These are phyloP conservation scores for Anisognathus igniventris DNA, from an alignment of 2,797 vertebrate species.

Conservation along the genomic window DNA sequence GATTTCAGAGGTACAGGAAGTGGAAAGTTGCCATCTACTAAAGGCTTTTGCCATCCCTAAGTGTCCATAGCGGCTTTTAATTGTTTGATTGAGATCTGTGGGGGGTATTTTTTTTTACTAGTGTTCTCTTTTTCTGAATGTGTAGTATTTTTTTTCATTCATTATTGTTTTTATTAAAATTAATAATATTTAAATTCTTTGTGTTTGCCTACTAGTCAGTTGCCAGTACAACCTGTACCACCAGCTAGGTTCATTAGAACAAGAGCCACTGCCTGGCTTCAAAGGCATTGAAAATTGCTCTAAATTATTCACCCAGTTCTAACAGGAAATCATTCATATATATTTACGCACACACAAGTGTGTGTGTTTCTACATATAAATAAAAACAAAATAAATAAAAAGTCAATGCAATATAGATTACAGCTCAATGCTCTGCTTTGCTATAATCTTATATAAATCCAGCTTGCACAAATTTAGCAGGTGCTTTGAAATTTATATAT, in stretches of 20 bases:
- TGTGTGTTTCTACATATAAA: constrained; percentile 16
- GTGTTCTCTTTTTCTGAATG: not conserved
- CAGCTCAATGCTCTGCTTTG: not conserved
- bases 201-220: not conserved
- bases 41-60: not conserved
- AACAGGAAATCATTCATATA: constrained; percentile 33
- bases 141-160: not conserved
- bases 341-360: not conserved
- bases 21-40: not conserved
- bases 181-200: not conserved
- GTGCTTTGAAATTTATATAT: constrained; percentile 27
- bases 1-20: not conserved
- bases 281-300: not conserved
- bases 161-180: not conserved
- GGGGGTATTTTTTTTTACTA: not conserved
- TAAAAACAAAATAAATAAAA: constrained; percentile 20
- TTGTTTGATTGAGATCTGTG: not conserved
- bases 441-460: constrained; percentile 1
- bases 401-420: constrained; percentile 12
- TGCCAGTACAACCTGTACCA: not conserved
- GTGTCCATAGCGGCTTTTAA: not conserved
- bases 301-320: constrained; percentile 2
- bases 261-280: not conserved
- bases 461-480: constrained; percentile 20
- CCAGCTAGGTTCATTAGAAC: not conserved